These are phyloP conservation scores for Diabrotica virgifera DNA, from an alignment of 1,140 invertebrate genomes.

Conservation along the genomic window DNA sequence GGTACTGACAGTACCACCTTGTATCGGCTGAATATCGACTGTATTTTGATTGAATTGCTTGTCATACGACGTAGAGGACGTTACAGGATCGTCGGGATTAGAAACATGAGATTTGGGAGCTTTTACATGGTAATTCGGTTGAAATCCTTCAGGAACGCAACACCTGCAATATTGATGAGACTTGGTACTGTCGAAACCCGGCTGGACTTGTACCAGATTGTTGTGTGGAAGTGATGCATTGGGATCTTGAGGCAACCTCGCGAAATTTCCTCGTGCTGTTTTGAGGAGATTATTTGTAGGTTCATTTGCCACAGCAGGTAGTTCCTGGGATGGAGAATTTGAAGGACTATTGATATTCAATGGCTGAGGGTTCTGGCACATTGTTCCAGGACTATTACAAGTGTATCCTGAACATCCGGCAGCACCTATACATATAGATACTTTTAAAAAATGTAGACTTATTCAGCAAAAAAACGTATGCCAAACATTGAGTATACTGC, in stretches of 20 bases:
- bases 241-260: neutral
- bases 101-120: neutral
- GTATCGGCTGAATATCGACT: slow-evolving; percentile 64
- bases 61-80: slow-evolving; percentile 67
- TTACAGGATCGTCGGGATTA: slow-evolving; percentile 60
- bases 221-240: slow-evolving; percentile 23
- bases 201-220: slow-evolving; percentile 33
- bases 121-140: slow-evolving; percentile 24
- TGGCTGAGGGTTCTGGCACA: slow-evolving; percentile 35
- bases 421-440: slow-evolving; percentile 27
- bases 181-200: slow-evolving; percentile 49
- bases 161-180: slow-evolving; percentile 46
- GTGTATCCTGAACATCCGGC: slow-evolving; percentile 48
- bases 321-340: slow-evolving; percentile 43
- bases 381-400: slow-evolving; percentile 45
- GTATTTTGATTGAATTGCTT: slow-evolving; percentile 50
- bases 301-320: slow-evolving; percentile 43
- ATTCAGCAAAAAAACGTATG: neutral
- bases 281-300: slow-evolving; percentile 18
- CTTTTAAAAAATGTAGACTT: no score
- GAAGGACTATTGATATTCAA: slow-evolving; percentile 26
- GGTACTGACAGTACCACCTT: slow-evolving; percentile 71
- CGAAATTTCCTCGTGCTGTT: neutral
- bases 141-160: slow-evolving; percentile 40
- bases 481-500: slow-evolving; percentile 12